Percentiles rank a stretch among this genome's conserved stretches.
Conservation (phyloP, 2,888 invertebrate species). For the Drosophila parthenogenetica region DNA sequence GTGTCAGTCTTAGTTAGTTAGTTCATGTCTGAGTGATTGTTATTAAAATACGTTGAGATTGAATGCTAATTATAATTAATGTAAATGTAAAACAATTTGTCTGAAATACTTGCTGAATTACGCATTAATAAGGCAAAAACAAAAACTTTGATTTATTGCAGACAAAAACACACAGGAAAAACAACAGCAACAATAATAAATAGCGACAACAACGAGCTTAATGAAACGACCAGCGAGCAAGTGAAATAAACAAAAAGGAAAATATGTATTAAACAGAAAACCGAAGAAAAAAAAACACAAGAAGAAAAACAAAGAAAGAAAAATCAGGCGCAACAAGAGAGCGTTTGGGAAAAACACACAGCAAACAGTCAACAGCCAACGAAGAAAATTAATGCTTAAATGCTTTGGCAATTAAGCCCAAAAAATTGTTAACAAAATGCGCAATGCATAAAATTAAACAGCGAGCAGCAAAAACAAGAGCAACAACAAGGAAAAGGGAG, state of each 20-base stretch:
- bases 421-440: conserved; percentile 69
- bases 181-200: conserved; percentile 49
- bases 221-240: conserved; percentile 10
- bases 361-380: too few species aligned
- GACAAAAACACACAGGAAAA: conserved; percentile 35
- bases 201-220: conserved; percentile 43
- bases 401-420: conserved; percentile 63
- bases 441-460: conserved; percentile 71
- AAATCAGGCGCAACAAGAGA: conserved; percentile 46
- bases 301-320: conserved; percentile 5
- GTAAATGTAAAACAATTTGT: conserved; percentile 57
- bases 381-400: conserved; percentile 56
- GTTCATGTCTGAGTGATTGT: conserved; percentile 42
- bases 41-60: conserved; percentile 30
- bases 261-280: conserved; percentile 1
- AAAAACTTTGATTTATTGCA: conserved; percentile 74
- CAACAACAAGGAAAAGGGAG: conserved; percentile 17
- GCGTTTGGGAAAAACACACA: conserved; percentile 1
- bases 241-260: conserved; percentile 44
- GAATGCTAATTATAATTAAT: conserved; percentile 62
- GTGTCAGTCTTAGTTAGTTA: not conserved
- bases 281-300: conserved; percentile 11
- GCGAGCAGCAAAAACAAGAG: conserved; percentile 40
- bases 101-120: conserved; percentile 26
- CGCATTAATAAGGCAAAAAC: conserved; percentile 47